Evolutionary conservation across 2,888 invertebrate species (phyloP).

Genomic region (Cinara cedri): DNA sequence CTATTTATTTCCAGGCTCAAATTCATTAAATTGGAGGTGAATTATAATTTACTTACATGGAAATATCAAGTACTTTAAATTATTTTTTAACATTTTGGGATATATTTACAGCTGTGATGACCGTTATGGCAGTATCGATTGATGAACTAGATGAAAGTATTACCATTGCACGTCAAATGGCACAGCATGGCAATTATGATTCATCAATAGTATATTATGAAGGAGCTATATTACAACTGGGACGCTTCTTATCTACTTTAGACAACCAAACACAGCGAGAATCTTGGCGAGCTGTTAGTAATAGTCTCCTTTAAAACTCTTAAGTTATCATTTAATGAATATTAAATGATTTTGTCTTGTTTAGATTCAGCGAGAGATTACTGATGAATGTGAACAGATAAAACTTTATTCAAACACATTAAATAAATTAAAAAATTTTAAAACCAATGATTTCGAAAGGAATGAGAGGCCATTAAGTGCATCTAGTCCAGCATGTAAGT

Average conservation of each 20-base stretch:
- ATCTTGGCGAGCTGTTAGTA: slow-evolving; percentile 75
- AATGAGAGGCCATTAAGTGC: slow-evolving; percentile 49
- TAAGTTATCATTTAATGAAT: slow-evolving; percentile 5
- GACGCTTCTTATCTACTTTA: slow-evolving; percentile 79
- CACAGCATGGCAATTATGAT: slow-evolving; percentile 93
- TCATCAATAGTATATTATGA: slow-evolving; percentile 92
- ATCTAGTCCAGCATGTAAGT: slow-evolving; percentile 50
- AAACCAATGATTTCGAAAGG: slow-evolving; percentile 36
- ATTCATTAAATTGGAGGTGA: slow-evolving; percentile 39
- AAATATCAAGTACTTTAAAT: not conserved
- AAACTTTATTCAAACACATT: slow-evolving; percentile 80
- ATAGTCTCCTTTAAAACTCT: not conserved
- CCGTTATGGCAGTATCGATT: slow-evolving; percentile 83
- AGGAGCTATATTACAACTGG: slow-evolving; percentile 89
- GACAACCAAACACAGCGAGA: slow-evolving; percentile 81
- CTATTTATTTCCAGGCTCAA: not conserved
- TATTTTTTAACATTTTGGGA: not conserved
- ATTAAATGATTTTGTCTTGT: slow-evolving; percentile 3
- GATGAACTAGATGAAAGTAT: slow-evolving; percentile 94
- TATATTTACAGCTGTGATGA: slow-evolving; percentile 61
- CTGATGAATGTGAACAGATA: slow-evolving; percentile 86
- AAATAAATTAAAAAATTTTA: slow-evolving; percentile 47
- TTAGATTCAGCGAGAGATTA: slow-evolving; percentile 87
- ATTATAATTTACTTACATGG: not conserved
- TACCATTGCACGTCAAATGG: slow-evolving; percentile 92